These are phyloP conservation scores for Troglohyphantes excavatus DNA, from an alignment of 2,888 invertebrate species.

Conservation along the genomic window DNA sequence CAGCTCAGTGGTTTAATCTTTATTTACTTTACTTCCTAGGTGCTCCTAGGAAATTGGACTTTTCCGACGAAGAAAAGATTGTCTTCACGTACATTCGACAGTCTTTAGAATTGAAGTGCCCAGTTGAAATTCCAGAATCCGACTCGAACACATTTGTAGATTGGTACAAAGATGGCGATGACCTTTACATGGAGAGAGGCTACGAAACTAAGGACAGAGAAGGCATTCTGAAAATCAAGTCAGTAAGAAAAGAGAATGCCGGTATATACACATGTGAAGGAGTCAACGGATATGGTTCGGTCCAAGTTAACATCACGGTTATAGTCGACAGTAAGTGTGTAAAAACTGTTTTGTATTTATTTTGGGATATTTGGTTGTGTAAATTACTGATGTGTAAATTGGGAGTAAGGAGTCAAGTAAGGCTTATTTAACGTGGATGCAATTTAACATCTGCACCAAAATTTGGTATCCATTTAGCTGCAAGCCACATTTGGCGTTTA, in stretches of 20 bases:
- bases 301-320: conserved; percentile 39
- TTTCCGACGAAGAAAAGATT: conserved; percentile 25
- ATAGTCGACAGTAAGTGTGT: conserved; percentile 58
- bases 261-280: conserved; percentile 58
- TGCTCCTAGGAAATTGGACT: conserved; percentile 24
- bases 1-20: no score
- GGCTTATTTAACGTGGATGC: no score
- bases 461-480: no score
- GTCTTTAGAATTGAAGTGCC: conserved; percentile 39
- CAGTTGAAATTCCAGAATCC: conserved; percentile 22
- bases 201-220: conserved; percentile 26
- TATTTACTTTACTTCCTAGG: no score
- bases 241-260: conserved; percentile 20
- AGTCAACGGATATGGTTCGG: conserved; percentile 56
- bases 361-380: no score
- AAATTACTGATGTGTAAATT: no score
- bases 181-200: conserved; percentile 43
- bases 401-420: no score
- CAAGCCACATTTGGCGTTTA: no score
- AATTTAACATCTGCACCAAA: neutral
- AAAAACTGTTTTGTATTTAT: no score
- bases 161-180: conserved; percentile 11
- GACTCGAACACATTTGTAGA: conserved; percentile 32
- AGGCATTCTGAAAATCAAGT: conserved; percentile 57
- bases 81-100: conserved; percentile 43